Evolutionary conservation across 2,888 invertebrate genomes (phyloP), one percentile per base, ranked within the genome.

Genomic region (Pammene fasciana): DNA sequence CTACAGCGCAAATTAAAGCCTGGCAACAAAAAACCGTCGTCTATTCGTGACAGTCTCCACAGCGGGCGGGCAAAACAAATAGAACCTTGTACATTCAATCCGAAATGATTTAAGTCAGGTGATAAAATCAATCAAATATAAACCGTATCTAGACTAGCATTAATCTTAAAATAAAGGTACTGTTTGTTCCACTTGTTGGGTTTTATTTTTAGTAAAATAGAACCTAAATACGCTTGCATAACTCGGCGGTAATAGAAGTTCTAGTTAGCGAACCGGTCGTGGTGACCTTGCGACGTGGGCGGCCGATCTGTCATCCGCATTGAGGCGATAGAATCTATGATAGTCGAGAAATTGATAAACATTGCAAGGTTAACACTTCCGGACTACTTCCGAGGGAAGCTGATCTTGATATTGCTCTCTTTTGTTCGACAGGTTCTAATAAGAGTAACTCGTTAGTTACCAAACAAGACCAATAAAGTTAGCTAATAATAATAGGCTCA

Each of bases 221-320:
- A 62, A 62, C 62, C 62, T 62, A 62, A 52, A 62, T 62, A 36
- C 26, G 65, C 36, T 65, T 70, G 65, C 60, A 59, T 65, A 65
- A 65, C 68, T 61, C 10, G 38, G 8, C 50, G 50, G 60, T 79
- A 78, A 78, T 78, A 81, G 82, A 79, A 82, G 82, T 76, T 83
- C 83, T 73, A 84, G 76, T 81, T 86, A 81, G 77, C 67, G 74
- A 86, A 86, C 88, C 85, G 84, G 88, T 87, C 73, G 71, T 52
- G 71, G 18, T 78, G 86, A 87, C 90, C 90, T 89, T 89, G 86
- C 77, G 72, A 72, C 71, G 70, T 74, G 60, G 81, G 81, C 79
- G 83, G 82, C 79, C 75, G 72, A 79, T 78, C 78, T 86, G 83
- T 84, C 84, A 86, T 84, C 79, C 82, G 79, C 79, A 80, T 82